Evolutionary conservation across 2,888 invertebrate species (phyloP).

Genomic region (Platycnemis pennipes): DNA sequence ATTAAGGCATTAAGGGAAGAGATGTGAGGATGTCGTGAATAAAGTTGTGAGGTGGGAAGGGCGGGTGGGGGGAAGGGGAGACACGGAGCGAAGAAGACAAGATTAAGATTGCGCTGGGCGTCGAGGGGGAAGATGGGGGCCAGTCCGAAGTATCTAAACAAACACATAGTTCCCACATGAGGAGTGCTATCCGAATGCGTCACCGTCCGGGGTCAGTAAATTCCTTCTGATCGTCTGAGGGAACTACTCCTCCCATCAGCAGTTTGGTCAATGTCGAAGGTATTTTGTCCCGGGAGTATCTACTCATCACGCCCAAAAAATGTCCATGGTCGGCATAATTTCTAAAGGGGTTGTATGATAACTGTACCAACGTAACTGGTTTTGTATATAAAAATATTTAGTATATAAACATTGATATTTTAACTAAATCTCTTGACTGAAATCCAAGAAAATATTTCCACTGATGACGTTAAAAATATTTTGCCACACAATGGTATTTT

Average conservation of each 20-base stretch:
- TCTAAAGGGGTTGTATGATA: too few species aligned
- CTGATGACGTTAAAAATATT: too few species aligned
- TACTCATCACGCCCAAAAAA: too few species aligned
- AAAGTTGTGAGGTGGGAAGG: neutral
- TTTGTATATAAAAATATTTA: too few species aligned
- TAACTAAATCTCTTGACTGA: too few species aligned
- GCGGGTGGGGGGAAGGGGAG: neutral
- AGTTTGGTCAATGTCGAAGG: neutral
- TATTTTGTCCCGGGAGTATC: neutral
- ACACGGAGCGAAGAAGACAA: conserved; percentile 12
- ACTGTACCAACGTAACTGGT: too few species aligned
- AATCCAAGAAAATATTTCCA: too few species aligned
- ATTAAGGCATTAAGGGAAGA: conserved; percentile 25
- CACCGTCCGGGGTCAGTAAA: neutral
- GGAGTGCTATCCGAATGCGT: neutral
- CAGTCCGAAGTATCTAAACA: neutral
- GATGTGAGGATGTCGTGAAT: conserved; percentile 32
- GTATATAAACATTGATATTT: too few species aligned
- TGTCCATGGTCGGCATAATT: too few species aligned
- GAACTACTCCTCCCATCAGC: neutral
- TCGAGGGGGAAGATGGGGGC: neutral
- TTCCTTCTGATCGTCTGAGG: neutral
- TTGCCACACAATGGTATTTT: too few species aligned
- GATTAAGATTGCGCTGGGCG: neutral
- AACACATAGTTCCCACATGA: neutral